These are phyloP conservation scores for Menidia menidia DNA, from an alignment of 2,797 vertebrate genomes.

Conservation along the genomic window DNA sequence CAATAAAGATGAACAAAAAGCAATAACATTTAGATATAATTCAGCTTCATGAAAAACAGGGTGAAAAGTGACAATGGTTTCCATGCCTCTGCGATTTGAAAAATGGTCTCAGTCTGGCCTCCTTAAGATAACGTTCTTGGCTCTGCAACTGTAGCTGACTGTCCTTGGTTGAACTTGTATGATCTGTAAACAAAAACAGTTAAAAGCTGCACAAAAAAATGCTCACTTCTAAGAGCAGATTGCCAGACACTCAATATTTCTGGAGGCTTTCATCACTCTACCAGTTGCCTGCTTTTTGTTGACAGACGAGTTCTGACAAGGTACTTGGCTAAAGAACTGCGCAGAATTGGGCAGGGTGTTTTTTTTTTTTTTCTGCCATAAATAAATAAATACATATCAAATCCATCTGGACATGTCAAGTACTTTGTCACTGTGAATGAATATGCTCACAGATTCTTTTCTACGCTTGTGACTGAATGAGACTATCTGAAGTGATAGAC, in stretches of 20 bases:
- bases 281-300: not conserved
- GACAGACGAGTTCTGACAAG: constrained; percentile 3
- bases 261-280: not conserved
- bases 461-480: not conserved
- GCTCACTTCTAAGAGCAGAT: not conserved
- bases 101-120: no score
- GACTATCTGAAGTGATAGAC: not conserved
- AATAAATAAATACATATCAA: not conserved
- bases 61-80: no score
- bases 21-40: no score
- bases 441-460: constrained; percentile 1
- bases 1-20: no score
- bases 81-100: no score
- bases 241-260: not conserved
- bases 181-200: not conserved
- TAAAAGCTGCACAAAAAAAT: not conserved
- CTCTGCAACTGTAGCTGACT: no score
- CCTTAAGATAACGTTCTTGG: no score
- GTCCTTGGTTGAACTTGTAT: no score
- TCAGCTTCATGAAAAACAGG: no score
- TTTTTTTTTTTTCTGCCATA: not conserved
- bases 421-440: constrained; percentile 1
- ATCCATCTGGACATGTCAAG: constrained; percentile 1
- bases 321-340: not conserved
- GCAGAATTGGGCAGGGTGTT: not conserved